Conservation (phyloP, 2,888 invertebrate species). For the Conistra vaccinii region DNA sequence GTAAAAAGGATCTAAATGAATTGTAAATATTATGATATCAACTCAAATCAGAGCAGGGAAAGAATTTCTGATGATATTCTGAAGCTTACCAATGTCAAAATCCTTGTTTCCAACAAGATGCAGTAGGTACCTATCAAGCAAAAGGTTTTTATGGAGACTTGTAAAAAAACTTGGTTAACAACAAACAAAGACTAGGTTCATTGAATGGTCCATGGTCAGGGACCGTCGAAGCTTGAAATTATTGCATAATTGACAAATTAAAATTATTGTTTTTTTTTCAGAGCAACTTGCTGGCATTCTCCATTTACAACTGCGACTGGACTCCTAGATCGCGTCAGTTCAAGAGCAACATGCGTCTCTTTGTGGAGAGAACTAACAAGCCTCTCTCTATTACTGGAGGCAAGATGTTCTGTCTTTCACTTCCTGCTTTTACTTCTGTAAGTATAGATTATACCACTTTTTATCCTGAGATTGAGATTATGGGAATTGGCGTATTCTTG, state of each 20-base stretch:
- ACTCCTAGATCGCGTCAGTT: slow-evolving; percentile 74
- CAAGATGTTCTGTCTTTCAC: slow-evolving; percentile 82
- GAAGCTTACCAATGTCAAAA: too few species aligned
- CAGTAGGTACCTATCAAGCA: background rate
- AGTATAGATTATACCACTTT: slow-evolving; percentile 50
- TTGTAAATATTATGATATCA: background rate
- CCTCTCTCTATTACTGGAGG: slow-evolving; percentile 79
- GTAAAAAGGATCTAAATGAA: background rate
- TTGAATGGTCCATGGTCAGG: too few species aligned
- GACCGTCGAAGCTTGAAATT: background rate
- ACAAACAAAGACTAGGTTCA: background rate
- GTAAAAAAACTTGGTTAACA: background rate
- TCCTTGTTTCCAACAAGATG: background rate
- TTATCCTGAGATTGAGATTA: background rate
- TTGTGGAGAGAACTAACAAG: slow-evolving; percentile 77
- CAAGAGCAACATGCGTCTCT: slow-evolving; percentile 79
- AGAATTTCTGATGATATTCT: background rate
- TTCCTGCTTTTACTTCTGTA: slow-evolving; percentile 82
- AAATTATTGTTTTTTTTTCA: slow-evolving; percentile 61
- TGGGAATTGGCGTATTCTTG: background rate
- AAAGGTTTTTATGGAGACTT: background rate
- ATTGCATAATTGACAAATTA: background rate
- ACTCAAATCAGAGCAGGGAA: background rate
- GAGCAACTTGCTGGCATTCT: slow-evolving; percentile 76
- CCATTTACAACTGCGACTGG: slow-evolving; percentile 82